Base-by-base conservation (phyloP, 1,140 invertebrate genomes). In the Drosophila lacteicornis region DNA sequence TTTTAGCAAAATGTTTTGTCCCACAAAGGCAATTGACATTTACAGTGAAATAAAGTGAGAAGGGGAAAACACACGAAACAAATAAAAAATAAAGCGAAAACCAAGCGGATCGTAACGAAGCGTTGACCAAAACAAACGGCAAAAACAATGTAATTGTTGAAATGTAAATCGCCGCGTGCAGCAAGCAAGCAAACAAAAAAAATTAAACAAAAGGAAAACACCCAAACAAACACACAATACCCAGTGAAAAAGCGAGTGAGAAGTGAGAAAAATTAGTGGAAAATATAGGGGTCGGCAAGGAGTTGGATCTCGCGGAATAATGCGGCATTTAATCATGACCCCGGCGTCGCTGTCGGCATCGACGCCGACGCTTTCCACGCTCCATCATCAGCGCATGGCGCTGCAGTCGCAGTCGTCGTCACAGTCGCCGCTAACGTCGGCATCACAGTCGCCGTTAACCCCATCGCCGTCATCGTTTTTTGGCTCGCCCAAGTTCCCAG, bases 251-350 rank as follows among this genome's bases (percentile, higher is more conserved):
- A 15, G 19, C 38, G 13, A 49, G 67, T 71, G 53, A 71, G 40
- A 73, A 73, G 70, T 73, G 67, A 51, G 70, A 73, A 73, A 73
- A 73, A 73, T 73, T 73, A 30, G 70, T 73, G 68, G 38, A 59
- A 73, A 47, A 63, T 27, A 56, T 38, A 22, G 36, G 36, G 40
- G 40, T 56, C 36, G 53, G 36, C 36, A 33, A 33, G 58, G 19
- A 59, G 42, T 30, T 13, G 43, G n/a, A 50, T 62, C 70, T 43
- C 43, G 50, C 42, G 38, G 50, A 58, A 84, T 55, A 51, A 84
- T 88, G 84, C 85, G 84, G 80, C 84, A 88, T 88, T 88, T 88
- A 88, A 88, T 88, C 80, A 88, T 88, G 84, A 88, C 84, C 84
- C 84, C 84, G 80, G 69, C 84, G 59, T 80, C 84, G 84, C 74